Evolutionary conservation across 2,797 vertebrate species (phyloP), one percentile per base, ranked within the genome.

Genomic region (Alectoris magna): DNA sequence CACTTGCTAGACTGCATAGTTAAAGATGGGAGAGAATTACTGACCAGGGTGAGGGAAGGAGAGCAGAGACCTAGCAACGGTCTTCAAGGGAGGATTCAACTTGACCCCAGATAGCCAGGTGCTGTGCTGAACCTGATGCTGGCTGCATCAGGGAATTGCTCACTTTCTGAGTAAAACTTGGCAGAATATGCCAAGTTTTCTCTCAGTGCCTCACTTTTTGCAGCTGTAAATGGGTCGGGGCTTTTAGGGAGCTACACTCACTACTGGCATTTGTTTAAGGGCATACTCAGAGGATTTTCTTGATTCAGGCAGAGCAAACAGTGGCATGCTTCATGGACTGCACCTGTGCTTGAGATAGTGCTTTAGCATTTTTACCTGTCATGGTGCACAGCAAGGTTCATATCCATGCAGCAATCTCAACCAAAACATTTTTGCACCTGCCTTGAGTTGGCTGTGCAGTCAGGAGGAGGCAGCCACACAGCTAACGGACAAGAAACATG

Each of bases 361-460:
- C 69, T 85, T 74, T 78, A 73, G 59, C 41, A 21, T 81, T 72
- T 68, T 66, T 74, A 59, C n/a, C 17, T 66, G 60, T 66, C 41
- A 9, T 7, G 31, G 55, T 1, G 1, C 0, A 0, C 38, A 51
- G 49, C 16, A 26, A 87, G 23, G 11, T 22, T 78, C 73, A 15
- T 24, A 55, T 60, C 58, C 26, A 22, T 60, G 59, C 60, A 79
- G 11, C 39, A 70, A 14, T 41, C n/a, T 62, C 41, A 69, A 18
- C 18, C 0, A 3, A 84, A 86, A 36, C 0, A 0, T 43, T 74
- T 94, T 68, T 91, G 44, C 58, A 56, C 21, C 53, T 91, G 86
- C 15, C 51, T 76, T 68, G 71, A 62, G 27, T 6, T 59, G 77
- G 16, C 64, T 90, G 43, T 1, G 6, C 56, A 46, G 29, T 39